Evolutionary conservation across 2,113 vertebrate species (phyloP), one percentile per base, ranked within the genome.

Genomic region (Phalacrocorax pelagicus): DNA sequence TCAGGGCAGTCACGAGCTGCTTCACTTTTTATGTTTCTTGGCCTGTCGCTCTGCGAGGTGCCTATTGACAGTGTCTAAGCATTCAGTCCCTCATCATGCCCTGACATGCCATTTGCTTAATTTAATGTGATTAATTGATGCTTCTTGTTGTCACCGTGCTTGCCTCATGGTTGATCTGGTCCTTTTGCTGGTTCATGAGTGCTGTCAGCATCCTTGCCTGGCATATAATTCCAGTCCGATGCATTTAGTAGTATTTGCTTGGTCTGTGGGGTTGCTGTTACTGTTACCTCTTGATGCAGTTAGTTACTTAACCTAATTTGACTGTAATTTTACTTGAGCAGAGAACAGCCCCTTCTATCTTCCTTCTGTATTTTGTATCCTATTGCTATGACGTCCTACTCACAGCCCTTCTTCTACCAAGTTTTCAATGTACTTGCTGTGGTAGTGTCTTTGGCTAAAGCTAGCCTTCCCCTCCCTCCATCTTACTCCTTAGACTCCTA

Each of bases 21-120:
- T 78, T 66, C 1, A 3, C 24, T 61, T 66, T 66, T 65, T 78
- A 9, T 40, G 21, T 38, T 61, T 78, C 40, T 40, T 6, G 3
- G 32, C 52, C 71, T 0, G 1, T 38, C 0, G 0, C 34, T 86
- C 47, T 6, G 2, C 2, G 4, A 75, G 44, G 38, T 70, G 38
- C 51, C 30, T 65, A 3, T 27, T 51, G 34, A 70, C 1, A 2
- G 14, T 70, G 34, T 21, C 66, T 27, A 24, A 47, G 42, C 55
- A 29, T 81, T 75, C 21, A 24, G 21, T 23, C 44, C 81, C 82
- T 46, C 29, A 36, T 65, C 29, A 29, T 15, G 34, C 26, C 65
- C 34, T 81, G 44, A 66, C 24, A 14, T 27, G 30, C 34, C n/a
- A 42, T 59, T 58, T 86, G 34, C 5, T 5, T 70, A 63, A 14